Conservation (phyloP, 2,113 vertebrate genomes). For the Ariopsis seemanni region DNA sequence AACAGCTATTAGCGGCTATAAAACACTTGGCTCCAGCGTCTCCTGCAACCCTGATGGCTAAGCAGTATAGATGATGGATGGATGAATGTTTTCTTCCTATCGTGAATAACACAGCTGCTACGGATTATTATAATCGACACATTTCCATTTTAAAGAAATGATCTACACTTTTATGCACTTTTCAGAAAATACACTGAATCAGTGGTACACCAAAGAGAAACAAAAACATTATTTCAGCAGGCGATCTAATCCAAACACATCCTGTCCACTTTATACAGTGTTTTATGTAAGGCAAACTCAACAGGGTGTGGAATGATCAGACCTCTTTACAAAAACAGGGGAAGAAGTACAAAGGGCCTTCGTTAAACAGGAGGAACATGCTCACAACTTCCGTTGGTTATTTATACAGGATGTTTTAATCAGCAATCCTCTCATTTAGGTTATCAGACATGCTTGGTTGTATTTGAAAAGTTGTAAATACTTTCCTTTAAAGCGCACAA, state of each 20-base stretch:
- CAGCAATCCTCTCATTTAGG: neutral
- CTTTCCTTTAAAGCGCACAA: neutral
- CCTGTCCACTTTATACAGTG: neutral
- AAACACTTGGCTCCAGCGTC: too few species aligned
- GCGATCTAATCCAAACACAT: neutral
- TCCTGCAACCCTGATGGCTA: too few species aligned
- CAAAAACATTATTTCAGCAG: neutral
- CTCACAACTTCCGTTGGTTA: neutral
- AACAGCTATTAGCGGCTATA: too few species aligned
- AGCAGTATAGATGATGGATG: neutral
- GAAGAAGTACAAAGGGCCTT: neutral
- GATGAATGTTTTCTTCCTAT: neutral
- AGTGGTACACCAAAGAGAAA: neutral
- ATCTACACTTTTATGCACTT: neutral
- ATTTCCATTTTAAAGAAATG: neutral
- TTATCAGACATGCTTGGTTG: neutral
- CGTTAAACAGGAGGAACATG: neutral
- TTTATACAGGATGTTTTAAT: neutral
- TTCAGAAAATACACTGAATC: neutral
- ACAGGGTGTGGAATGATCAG: constrained; percentile 12
- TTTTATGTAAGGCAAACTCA: neutral
- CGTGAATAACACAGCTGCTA: neutral
- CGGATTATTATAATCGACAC: neutral
- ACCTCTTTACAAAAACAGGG: neutral
- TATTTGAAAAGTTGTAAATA: neutral